A percentile compares a stretch with the other conserved stretches of the same genome.
phyloP scores from a whole-genome alignment of 1,140 invertebrate genomes.

The Neodiprion pinetum region DNA sequence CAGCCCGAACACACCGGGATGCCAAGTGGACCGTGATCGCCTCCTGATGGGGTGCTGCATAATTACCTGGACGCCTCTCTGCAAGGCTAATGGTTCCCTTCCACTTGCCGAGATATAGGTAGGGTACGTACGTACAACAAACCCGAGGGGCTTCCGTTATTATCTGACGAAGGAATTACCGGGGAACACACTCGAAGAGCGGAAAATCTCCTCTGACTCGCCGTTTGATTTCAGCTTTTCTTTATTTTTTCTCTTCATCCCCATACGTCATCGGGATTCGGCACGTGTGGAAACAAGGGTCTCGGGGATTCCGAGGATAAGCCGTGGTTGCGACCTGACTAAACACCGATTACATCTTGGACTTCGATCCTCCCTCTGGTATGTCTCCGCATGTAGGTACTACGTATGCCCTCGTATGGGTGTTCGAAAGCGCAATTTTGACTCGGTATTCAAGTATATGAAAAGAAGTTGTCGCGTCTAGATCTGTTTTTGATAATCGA shows the following conservation, averaged over 20 bases:
- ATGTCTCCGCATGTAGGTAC: not conserved
- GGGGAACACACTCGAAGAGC: not conserved
- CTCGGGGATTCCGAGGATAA: slow-evolving; percentile 40
- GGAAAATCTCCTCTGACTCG: not conserved
- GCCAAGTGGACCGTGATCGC: slow-evolving; percentile 48
- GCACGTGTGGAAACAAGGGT: slow-evolving; percentile 22
- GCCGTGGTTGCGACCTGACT: slow-evolving; percentile 35
- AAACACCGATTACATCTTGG: slow-evolving; percentile 39
- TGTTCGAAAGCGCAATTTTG: not conserved
- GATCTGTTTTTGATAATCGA: too few species aligned
- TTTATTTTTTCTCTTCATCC: slow-evolving; percentile 32
- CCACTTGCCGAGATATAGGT: slow-evolving; percentile 23
- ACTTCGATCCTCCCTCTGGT: not conserved
- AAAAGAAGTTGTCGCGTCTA: too few species aligned
- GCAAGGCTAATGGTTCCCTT: slow-evolving; percentile 42
- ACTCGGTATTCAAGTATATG: not conserved
- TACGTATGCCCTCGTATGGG: not conserved
- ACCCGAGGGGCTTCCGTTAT: not conserved
- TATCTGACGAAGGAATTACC: too few species aligned
- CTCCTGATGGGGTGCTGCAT: slow-evolving; percentile 48
- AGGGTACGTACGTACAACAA: not conserved
- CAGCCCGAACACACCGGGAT: slow-evolving; percentile 25
- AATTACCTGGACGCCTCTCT: slow-evolving; percentile 43
- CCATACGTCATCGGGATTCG: slow-evolving; percentile 32
- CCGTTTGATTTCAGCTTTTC: not conserved